These are phyloP conservation scores for Microctonus brassicae DNA, from an alignment of 2,888 invertebrate species.

Conservation along the genomic window DNA sequence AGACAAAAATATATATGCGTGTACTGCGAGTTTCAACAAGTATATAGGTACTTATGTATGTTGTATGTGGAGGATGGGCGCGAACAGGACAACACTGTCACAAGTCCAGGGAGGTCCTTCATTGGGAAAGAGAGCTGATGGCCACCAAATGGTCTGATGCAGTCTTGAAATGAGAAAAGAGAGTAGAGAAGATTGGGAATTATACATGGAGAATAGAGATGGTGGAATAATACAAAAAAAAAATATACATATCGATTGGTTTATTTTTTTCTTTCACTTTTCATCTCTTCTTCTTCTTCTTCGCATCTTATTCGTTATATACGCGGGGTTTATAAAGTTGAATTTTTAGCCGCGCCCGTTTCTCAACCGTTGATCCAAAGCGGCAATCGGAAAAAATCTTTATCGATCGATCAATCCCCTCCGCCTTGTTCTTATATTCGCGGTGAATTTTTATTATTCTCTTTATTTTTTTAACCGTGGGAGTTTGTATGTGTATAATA, in stretches of 20 bases:
- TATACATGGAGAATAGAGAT: constrained; percentile 15
- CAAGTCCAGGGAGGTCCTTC: constrained; percentile 64
- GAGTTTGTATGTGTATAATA: background rate
- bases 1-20: too few relatives aligned
- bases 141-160: constrained; percentile 38
- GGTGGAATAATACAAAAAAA: background rate
- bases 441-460: background rate
- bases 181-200: background rate
- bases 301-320: background rate
- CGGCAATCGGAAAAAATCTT: constrained; percentile 11
- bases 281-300: background rate
- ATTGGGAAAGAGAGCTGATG: constrained; percentile 23
- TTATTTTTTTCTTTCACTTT: background rate
- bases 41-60: too few relatives aligned
- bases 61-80: constrained; percentile 38
- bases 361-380: constrained; percentile 14
- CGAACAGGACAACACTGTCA: constrained; percentile 59
- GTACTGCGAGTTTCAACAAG: constrained; percentile 2
- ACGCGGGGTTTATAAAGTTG: background rate
- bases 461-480: constrained; percentile 5
- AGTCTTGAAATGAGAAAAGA: constrained; percentile 19
- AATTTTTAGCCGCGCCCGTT: constrained; percentile 16
- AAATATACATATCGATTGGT: background rate
- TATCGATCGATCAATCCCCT: constrained; percentile 10
- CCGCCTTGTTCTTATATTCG: background rate